Conservation (phyloP, 2,888 invertebrate genomes). For the Diaphora mendica region DNA sequence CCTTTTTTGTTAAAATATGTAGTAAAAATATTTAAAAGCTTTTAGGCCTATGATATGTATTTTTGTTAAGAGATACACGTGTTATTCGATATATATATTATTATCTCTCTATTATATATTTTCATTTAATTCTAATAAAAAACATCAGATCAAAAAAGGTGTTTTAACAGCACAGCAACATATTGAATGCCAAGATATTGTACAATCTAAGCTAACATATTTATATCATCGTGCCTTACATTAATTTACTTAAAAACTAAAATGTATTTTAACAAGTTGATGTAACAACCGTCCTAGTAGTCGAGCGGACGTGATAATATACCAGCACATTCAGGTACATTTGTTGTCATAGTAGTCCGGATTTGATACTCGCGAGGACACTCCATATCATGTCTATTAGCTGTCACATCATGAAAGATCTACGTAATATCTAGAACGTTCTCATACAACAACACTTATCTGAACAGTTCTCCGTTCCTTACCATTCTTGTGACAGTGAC, state of each 20-base stretch:
- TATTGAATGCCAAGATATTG: too few species aligned
- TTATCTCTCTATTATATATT: too few species aligned
- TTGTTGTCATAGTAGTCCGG: background rate
- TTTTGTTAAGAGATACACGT: too few species aligned
- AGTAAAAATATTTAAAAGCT: background rate
- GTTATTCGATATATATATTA: too few species aligned
- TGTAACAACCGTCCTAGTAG: background rate
- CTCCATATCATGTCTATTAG: conserved; percentile 43
- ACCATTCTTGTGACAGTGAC: conserved; percentile 73
- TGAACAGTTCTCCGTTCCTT: conserved; percentile 57
- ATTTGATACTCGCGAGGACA: conserved; percentile 6
- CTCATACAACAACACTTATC: conserved; percentile 73
- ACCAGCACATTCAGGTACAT: background rate
- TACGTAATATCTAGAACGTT: conserved; percentile 42
- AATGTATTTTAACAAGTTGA: background rate
- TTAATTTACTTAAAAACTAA: background rate
- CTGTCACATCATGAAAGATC: conserved; percentile 53
- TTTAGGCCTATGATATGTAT: background rate
- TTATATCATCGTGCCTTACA: background rate
- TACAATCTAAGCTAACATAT: too few species aligned
- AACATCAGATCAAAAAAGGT: too few species aligned
- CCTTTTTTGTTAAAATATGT: background rate
- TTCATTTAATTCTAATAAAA: too few species aligned
- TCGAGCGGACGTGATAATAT: background rate
- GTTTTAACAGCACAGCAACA: too few species aligned